A percentile compares a stretch with the other conserved stretches of the same genome.
These are phyloP conservation scores for Hemicentrotus pulcherrimus DNA, from an alignment of 35 echinoderm and acorn worm species.

Conservation along the genomic window DNA sequence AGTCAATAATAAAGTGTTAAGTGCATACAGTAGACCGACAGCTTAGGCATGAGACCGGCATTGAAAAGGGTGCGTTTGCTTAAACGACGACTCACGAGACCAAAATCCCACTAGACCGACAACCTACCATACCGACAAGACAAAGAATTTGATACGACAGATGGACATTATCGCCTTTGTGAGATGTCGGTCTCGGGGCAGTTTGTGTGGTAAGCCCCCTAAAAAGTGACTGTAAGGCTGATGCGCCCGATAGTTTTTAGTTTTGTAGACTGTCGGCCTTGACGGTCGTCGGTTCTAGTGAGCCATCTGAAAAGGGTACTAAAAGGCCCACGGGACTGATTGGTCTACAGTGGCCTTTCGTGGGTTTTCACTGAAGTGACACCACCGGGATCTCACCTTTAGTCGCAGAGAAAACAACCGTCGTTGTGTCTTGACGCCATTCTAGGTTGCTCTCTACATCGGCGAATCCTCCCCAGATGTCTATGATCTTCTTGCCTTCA, in stretches of 20 bases:
- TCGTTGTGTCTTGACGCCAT: constrained; percentile 78
- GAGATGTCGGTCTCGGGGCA: too few species aligned
- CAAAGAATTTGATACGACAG: too few species aligned
- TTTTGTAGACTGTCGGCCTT: neutral
- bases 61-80: too few species aligned
- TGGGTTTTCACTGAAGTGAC: neutral
- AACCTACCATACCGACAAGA: too few species aligned
- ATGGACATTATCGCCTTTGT: too few species aligned
- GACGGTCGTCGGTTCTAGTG: neutral
- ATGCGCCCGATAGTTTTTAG: neutral
- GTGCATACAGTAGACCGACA: too few species aligned
- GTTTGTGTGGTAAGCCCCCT: too few species aligned
- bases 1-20: too few species aligned
- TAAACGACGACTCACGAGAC: too few species aligned
- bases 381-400: constrained; percentile 57
- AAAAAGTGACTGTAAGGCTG: too few species aligned
- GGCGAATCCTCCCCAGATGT: constrained; percentile 89
- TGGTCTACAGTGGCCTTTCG: neutral
- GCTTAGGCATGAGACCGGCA: too few species aligned
- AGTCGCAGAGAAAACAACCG: constrained; percentile 61
- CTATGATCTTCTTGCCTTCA: constrained; percentile 74
- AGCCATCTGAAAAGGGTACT: neutral
- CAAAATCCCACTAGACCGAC: too few species aligned
- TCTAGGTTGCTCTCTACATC: constrained; percentile 46
- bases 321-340: neutral